These are phyloP conservation scores for Podabrus alpinus DNA, from an alignment of 2,888 invertebrate genomes.

Conservation along the genomic window DNA sequence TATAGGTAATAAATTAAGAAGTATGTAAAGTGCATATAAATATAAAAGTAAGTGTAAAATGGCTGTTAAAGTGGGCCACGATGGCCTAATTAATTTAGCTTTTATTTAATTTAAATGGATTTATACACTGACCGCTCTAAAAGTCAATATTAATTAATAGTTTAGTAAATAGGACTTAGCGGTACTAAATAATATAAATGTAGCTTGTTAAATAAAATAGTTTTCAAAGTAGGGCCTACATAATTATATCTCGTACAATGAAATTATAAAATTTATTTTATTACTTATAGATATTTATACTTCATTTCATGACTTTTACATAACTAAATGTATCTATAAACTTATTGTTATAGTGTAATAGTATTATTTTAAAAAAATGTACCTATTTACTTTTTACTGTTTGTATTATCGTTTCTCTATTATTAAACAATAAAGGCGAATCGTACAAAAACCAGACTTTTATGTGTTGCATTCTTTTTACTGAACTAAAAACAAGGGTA, in stretches of 20 bases:
- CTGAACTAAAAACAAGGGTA: neutral
- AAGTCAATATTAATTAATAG: conserved; percentile 55
- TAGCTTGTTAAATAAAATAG: conserved; percentile 47
- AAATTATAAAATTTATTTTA: conserved; percentile 45
- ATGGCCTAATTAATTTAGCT: conserved; percentile 37
- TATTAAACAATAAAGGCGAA: conserved; percentile 35
- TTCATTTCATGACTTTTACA: conserved; percentile 17
- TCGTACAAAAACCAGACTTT: neutral
- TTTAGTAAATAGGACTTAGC: conserved; percentile 31
- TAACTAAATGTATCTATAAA: conserved; percentile 18
- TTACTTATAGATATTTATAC: conserved; percentile 26
- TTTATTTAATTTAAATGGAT: conserved; percentile 44
- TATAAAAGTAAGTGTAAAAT: conserved; percentile 46
- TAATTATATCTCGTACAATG: conserved; percentile 46
- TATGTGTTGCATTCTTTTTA: neutral
- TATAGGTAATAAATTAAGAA: conserved; percentile 10
- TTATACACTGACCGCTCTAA: conserved; percentile 47
- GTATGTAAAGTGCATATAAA: conserved; percentile 34
- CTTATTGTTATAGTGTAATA: conserved; percentile 29
- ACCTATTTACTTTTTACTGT: conserved; percentile 43
- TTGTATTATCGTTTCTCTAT: conserved; percentile 46
- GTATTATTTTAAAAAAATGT: conserved; percentile 40
- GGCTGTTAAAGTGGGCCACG: conserved; percentile 45
- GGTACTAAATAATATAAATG: conserved; percentile 47
- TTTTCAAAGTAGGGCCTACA: conserved; percentile 50